A percentile compares a stretch with the other conserved stretches of the same genome.
Evolutionary conservation across 2,888 invertebrate genomes (phyloP).

Genomic region (Poecilus cupreus): DNA sequence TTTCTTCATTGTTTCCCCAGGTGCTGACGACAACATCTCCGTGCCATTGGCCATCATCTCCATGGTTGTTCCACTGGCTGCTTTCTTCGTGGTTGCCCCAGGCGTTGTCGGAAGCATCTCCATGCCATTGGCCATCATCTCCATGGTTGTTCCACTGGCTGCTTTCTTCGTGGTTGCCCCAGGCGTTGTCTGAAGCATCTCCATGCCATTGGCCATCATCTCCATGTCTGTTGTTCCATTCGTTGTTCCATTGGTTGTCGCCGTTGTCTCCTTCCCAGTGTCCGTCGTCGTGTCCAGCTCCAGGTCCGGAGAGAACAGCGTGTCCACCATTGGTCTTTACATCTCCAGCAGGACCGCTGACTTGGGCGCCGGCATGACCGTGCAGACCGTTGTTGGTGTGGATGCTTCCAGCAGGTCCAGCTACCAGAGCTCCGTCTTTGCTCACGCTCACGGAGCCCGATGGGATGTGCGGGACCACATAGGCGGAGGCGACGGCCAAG

Average conservation of each 20-base stretch:
- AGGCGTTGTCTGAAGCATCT: background rate
- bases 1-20: background rate
- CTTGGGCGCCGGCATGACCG: background rate
- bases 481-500: background rate
- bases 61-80: background rate
- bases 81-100: background rate
- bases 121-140: constrained; percentile 19
- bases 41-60: background rate
- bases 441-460: background rate
- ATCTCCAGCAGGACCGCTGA: background rate
- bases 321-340: background rate
- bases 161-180: background rate
- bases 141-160: background rate
- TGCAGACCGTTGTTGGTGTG: constrained; percentile 1
- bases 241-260: background rate
- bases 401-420: background rate
- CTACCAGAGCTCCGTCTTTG: background rate
- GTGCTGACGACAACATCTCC: background rate
- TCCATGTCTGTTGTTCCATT: background rate
- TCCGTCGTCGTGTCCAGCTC: background rate
- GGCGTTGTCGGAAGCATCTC: background rate
- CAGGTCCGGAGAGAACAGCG: background rate
- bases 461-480: background rate
- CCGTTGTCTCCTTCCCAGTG: background rate
- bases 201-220: constrained; percentile 16